These are phyloP conservation scores for Lacanobia oleracea DNA, from an alignment of 2,888 invertebrate species.

Conservation along the genomic window DNA sequence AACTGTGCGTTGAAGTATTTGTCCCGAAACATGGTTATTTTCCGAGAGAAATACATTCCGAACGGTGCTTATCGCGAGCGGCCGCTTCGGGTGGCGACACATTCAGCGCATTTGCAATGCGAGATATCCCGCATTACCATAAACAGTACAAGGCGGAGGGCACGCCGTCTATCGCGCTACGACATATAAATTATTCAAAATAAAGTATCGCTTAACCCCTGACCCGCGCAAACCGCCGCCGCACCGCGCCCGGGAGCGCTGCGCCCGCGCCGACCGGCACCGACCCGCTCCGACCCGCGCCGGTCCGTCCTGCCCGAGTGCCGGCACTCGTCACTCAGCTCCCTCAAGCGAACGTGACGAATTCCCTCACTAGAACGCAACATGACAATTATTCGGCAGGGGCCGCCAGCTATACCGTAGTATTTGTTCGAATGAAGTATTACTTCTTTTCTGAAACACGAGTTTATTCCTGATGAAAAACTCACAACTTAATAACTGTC, in stretches of 20 bases:
- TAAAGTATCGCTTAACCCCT: slow-evolving; percentile 90
- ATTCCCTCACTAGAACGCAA: slow-evolving; percentile 30
- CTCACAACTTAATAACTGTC: slow-evolving; percentile 40
- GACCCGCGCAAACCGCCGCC: slow-evolving; percentile 77
- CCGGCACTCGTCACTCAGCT: slow-evolving; percentile 56
- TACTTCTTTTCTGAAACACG: slow-evolving; percentile 14
- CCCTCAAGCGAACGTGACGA: slow-evolving; percentile 58
- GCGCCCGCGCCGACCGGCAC: slow-evolving; percentile 41
- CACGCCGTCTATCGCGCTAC: slow-evolving; percentile 89
- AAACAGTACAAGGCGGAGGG: slow-evolving; percentile 89
- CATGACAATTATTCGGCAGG: slow-evolving; percentile 43
- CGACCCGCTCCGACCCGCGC: slow-evolving; percentile 31
- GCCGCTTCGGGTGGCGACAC: slow-evolving; percentile 86
- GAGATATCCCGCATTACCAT: slow-evolving; percentile 90
- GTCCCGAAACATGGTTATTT: slow-evolving; percentile 78
- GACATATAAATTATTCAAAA: slow-evolving; percentile 91
- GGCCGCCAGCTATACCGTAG: slow-evolving; percentile 22
- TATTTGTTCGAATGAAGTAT: slow-evolving; percentile 11
- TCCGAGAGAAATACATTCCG: slow-evolving; percentile 79
- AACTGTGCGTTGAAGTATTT: slow-evolving; percentile 72
- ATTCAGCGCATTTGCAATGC: slow-evolving; percentile 90
- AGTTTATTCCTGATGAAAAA: slow-evolving; percentile 19
- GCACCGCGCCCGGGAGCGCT: slow-evolving; percentile 64
- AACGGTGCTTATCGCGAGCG: slow-evolving; percentile 82
- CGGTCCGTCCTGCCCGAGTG: slow-evolving; percentile 36